Base-by-base conservation (phyloP, 2,888 invertebrate species). In the Agrochola macilenta region DNA sequence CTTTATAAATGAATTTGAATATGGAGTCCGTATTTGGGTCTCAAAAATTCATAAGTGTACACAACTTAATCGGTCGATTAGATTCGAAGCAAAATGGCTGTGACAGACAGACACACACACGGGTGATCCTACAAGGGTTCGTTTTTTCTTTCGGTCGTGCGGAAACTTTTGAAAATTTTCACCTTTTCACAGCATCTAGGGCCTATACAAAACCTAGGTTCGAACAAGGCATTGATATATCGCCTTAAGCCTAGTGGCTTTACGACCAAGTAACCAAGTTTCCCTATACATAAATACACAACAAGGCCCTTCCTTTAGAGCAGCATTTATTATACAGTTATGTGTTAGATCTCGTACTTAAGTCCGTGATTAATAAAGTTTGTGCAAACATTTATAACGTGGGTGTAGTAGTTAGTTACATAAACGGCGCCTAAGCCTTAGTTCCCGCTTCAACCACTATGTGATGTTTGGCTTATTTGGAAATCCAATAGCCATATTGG, bases 301-400 rank as follows among this genome's bases (percentile, higher is more conserved):
- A 70, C 54, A 39, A 23, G 43, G 12, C 54, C 69, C 65, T 76
- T 35, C 64, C 58, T 63, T 60, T 65, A 69, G 39, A 65, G 65
- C 64, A 54, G 65, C 66, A 63, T 70, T 64, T 78, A 87, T 83
- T 85, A 87, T 74, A 78, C 69, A 79, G 85, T 87, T 85, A 87
- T 87, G 81, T 83, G 83, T 79, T 66, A 58, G 64, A 80, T 84
- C 79, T 82, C 69, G 74, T 80, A 76, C 81, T 81, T 82, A 85
- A 81, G 82, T 76, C 81, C n/a, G 11, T 83, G 85, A 88, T 88
- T 88, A 88, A 88, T 88, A 87, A 88, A 88, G 85, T 88, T 88
- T 79, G 78, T 66, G 82, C 78, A 82, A 87, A 88, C 88, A 88
- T 85, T 87, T 87, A 87, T 87, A 84, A 83, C 82, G 78, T 23